These are phyloP conservation scores for Enteromius afrohamiltoni DNA, from an alignment of 2,797 vertebrate genomes.

Conservation along the genomic window DNA sequence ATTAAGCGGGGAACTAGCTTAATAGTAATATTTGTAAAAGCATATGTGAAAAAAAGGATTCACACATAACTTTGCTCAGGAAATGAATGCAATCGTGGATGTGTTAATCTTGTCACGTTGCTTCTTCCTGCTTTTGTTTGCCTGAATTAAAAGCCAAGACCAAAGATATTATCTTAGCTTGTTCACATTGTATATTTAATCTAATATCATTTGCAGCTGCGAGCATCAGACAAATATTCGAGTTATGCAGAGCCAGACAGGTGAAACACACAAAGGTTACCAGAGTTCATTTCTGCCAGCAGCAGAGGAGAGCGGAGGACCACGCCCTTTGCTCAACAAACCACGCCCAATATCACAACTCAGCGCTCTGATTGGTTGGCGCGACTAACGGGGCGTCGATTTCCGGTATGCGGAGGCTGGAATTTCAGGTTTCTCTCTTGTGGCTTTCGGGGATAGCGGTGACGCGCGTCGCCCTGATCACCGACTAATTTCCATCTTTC, in stretches of 20 bases:
- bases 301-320: not conserved
- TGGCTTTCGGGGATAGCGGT: conserved; percentile 46
- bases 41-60: not conserved
- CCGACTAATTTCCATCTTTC: conserved; percentile 63
- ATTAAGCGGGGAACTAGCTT: not conserved
- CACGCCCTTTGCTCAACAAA: conserved; percentile 44
- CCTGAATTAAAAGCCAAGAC: not conserved
- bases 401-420: conserved; percentile 69
- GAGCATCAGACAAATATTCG: conserved; percentile 3
- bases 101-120: not conserved
- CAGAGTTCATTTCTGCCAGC: conserved; percentile 47
- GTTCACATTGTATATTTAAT: not conserved
- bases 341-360: not conserved
- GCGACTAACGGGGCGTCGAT: conserved; percentile 66
- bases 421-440: conserved; percentile 67
- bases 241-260: conserved; percentile 3
- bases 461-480: conserved; percentile 62
- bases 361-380: conserved; percentile 53
- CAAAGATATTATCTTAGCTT: not conserved
- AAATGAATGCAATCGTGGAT: not conserved
- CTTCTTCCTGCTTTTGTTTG: not conserved
- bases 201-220: not conserved
- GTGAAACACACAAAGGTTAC: conserved; percentile 49
- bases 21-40: not conserved
- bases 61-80: not conserved